Evolutionary conservation across 2,888 invertebrate genomes (phyloP).

Genomic region (Galerucella calmariensis): DNA sequence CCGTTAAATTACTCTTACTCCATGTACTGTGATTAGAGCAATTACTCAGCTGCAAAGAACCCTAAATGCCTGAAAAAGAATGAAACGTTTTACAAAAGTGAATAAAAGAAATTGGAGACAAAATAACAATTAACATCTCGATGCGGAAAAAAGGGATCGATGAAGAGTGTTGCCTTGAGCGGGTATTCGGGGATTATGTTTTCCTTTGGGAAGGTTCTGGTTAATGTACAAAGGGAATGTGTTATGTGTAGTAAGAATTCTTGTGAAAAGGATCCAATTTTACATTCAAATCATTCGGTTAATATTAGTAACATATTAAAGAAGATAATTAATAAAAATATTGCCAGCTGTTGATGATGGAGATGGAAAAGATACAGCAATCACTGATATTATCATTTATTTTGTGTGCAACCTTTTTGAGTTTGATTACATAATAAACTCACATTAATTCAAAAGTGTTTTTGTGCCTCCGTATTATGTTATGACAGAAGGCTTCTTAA

Average conservation of each 20-base stretch:
- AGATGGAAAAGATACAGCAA: too few species aligned
- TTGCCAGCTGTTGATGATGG: too few species aligned
- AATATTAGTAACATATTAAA: too few species aligned
- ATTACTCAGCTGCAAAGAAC: conserved; percentile 41
- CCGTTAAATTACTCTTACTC: conserved; percentile 27
- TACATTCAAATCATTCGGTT: background rate
- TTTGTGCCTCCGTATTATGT: too few species aligned
- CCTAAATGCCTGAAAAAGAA: conserved; percentile 35
- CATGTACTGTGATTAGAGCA: conserved; percentile 38
- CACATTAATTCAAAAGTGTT: too few species aligned
- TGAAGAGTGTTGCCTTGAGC: conserved; percentile 33
- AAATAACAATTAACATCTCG: conserved; percentile 50
- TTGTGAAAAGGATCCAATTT: background rate
- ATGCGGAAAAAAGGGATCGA: conserved; percentile 42
- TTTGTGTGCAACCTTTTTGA: too few species aligned
- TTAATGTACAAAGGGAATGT: background rate
- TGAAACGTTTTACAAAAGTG: conserved; percentile 33
- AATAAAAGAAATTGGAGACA: conserved; percentile 47
- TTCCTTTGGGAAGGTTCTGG: background rate
- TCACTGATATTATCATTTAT: too few species aligned
- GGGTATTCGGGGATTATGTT: conserved; percentile 3
- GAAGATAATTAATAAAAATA: too few species aligned
- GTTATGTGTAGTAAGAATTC: background rate
- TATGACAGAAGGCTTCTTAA: too few species aligned
- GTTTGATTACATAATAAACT: too few species aligned